Evolutionary conservation across 1,140 invertebrate genomes (phyloP).

Genomic region (Prorops nasuta): DNA sequence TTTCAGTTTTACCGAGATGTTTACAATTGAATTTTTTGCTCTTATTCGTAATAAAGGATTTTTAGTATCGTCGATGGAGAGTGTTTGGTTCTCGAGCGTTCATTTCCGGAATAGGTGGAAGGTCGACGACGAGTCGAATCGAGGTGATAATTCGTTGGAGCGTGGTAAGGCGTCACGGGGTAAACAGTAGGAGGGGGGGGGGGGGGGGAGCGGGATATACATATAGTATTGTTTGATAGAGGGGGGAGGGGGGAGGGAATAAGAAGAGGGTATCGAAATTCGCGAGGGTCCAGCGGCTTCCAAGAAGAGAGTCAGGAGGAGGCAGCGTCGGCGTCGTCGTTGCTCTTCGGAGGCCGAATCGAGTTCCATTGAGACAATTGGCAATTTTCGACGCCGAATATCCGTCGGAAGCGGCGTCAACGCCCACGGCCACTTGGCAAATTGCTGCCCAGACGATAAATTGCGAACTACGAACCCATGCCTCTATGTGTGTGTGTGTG

Average conservation of each 20-base stretch:
- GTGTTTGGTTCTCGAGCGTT: no score
- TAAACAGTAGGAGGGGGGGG: no score
- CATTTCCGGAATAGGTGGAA: no score
- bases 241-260: not conserved
- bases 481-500: constrained; percentile 3
- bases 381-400: constrained; percentile 49
- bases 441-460: constrained; percentile 39
- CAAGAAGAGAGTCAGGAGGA: not conserved
- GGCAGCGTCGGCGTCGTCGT: not conserved
- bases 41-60: no score
- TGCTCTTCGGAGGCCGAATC: constrained; percentile 19
- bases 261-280: not conserved
- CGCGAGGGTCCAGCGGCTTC: not conserved
- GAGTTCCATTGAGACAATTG: constrained; percentile 47
- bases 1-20: no score
- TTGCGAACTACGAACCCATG: constrained; percentile 26
- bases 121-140: no score
- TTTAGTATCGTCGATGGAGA: no score
- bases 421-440: constrained; percentile 39
- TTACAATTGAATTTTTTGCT: no score
- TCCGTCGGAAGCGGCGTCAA: constrained; percentile 43
- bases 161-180: no score
- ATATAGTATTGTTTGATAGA: no score
- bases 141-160: no score
- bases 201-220: no score